A percentile compares a stretch with the other conserved stretches of the same genome.
These are phyloP conservation scores for Micrasema longulum DNA, from an alignment of 1,140 invertebrate species.

Conservation along the genomic window DNA sequence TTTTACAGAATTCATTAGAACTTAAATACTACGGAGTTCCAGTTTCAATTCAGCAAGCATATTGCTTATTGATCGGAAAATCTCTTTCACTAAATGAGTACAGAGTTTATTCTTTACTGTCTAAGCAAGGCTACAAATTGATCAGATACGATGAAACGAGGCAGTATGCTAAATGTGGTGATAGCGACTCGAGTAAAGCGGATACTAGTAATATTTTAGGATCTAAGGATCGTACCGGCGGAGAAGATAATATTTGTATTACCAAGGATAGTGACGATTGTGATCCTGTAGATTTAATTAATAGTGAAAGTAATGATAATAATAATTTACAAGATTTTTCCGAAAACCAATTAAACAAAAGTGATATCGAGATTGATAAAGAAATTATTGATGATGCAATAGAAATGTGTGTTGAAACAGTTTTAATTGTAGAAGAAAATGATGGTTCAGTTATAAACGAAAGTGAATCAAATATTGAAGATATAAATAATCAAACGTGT, in stretches of 20 bases:
- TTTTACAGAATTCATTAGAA: conserved; percentile 69
- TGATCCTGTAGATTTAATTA: background rate
- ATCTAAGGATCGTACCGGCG: background rate
- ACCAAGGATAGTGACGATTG: too few relatives aligned
- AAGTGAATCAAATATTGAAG: background rate
- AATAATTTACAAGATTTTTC: background rate
- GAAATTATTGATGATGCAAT: too few relatives aligned
- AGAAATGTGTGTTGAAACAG: too few relatives aligned
- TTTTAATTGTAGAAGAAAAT: too few relatives aligned
- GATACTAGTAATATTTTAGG: background rate
- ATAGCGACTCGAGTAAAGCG: background rate
- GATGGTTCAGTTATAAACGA: background rate
- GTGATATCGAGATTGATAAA: background rate
- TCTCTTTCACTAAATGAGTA: conserved; percentile 68
- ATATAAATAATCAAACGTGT: background rate
- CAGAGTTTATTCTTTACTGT: conserved; percentile 73
- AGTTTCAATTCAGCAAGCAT: conserved; percentile 73
- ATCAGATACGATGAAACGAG: conserved; percentile 56
- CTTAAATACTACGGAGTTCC: conserved; percentile 69
- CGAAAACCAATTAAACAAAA: background rate
- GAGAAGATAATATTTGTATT: too few relatives aligned
- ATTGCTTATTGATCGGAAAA: conserved; percentile 67
- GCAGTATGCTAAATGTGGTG: conserved; percentile 10
- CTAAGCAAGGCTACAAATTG: conserved; percentile 69
- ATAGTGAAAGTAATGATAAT: background rate